Conservation (phyloP, 2,113 vertebrate species). For the Xiphophorus maculatus region DNA sequence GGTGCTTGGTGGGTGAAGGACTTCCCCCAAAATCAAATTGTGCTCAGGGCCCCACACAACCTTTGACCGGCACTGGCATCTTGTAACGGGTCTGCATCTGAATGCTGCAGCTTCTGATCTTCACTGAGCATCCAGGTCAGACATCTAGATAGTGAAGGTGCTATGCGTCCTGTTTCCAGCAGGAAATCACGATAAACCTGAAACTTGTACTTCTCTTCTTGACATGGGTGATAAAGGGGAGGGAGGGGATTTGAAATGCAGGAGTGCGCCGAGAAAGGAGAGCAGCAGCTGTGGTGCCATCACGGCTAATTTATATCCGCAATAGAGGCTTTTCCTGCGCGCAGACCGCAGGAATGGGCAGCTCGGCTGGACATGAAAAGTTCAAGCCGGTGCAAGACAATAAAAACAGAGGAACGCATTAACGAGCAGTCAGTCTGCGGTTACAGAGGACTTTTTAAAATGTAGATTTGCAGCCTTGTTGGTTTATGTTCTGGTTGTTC, state of each 20-base stretch:
- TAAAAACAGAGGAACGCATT: constrained; percentile 34
- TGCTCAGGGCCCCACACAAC: neutral
- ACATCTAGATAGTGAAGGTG: neutral
- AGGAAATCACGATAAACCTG: neutral
- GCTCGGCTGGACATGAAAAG: constrained; percentile 46
- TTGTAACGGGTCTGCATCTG: neutral
- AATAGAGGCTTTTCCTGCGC: constrained; percentile 62
- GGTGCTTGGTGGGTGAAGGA: neutral
- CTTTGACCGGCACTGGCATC: neutral
- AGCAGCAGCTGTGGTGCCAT: constrained; percentile 46
- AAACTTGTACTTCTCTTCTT: neutral
- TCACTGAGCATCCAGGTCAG: neutral
- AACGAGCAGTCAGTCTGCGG: constrained; percentile 11
- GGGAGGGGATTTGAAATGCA: neutral
- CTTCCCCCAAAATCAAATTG: neutral
- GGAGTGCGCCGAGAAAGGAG: neutral
- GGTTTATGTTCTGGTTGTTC: no score
- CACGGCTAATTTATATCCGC: constrained; percentile 60
- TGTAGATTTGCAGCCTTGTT: neutral
- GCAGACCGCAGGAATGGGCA: constrained; percentile 68
- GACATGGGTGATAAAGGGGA: neutral
- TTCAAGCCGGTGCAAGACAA: constrained; percentile 50
- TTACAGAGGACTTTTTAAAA: neutral
- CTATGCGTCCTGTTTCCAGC: neutral
- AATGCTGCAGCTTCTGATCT: neutral